These are phyloP conservation scores for Eupithecia vulgata DNA, from an alignment of 2,888 invertebrate species.

Conservation along the genomic window DNA sequence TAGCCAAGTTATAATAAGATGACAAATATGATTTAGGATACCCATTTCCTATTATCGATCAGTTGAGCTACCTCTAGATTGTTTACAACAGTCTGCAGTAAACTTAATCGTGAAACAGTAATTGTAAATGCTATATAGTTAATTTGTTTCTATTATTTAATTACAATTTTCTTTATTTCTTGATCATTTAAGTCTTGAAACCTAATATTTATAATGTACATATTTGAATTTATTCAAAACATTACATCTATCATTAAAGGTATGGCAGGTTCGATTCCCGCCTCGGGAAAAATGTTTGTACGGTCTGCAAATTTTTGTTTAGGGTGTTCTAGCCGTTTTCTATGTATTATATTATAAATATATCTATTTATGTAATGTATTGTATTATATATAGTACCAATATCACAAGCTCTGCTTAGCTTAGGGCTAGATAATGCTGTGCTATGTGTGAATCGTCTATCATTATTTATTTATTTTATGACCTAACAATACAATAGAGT, in stretches of 20 bases:
- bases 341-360: too few species aligned
- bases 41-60: not conserved
- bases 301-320: too few species aligned
- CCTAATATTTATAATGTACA: not conserved
- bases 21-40: not conserved
- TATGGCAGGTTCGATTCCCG: too few species aligned
- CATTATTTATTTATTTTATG: too few species aligned
- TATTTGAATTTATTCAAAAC: not conserved
- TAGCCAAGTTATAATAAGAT: not conserved
- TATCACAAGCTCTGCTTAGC: too few species aligned
- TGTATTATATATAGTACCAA: too few species aligned
- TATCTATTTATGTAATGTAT: too few species aligned
- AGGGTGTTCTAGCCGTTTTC: too few species aligned
- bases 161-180: not conserved
- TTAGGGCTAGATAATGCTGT: too few species aligned
- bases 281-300: too few species aligned
- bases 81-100: not conserved
- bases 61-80: not conserved
- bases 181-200: not conserved
- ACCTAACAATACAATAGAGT: not conserved
- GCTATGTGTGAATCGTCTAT: too few species aligned
- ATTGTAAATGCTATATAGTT: not conserved
- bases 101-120: not conserved
- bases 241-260: not conserved
- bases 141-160: not conserved